Percentiles rank a stretch among this genome's conserved stretches.
These are phyloP conservation scores for Chalcis sispes DNA, from an alignment of 2,888 invertebrate genomes.

Conservation along the genomic window DNA sequence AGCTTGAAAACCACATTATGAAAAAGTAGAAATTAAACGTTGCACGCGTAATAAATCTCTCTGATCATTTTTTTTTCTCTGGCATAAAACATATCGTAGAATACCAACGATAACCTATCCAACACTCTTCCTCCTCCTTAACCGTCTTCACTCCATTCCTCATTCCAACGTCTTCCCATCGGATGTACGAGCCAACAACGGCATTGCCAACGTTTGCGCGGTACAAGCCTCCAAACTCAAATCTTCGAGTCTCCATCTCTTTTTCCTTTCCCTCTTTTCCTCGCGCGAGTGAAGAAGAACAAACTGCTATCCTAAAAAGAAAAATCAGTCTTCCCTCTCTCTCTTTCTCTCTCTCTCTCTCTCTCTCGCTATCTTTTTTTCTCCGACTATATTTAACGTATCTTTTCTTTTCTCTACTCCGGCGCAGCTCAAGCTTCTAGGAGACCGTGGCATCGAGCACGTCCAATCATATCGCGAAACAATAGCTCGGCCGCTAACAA, in stretches of 20 bases:
- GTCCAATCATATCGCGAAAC: constrained; percentile 61
- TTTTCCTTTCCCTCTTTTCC: no score
- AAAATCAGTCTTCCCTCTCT: neutral
- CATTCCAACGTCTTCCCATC: neutral
- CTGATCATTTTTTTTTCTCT: no score
- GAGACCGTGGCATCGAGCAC: constrained; percentile 6
- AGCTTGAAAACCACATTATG: no score
- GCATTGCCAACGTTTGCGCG: neutral
- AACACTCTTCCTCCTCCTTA: constrained; percentile 2
- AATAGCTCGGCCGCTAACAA: constrained; percentile 67
- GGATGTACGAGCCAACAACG: neutral
- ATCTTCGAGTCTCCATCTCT: no score
- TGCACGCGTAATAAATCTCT: no score
- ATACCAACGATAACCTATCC: no score
- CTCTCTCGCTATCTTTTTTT: constrained; percentile 42
- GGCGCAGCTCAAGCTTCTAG: no score
- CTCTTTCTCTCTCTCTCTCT: neutral
- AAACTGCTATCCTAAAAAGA: neutral
- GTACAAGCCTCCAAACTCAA: no score
- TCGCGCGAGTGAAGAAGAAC: no score
- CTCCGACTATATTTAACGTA: constrained; percentile 53
- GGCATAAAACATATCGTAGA: neutral
- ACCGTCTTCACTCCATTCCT: neutral
- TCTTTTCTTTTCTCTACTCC: constrained; percentile 35
- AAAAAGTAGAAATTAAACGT: no score